phyloP scores from a whole-genome alignment of 2,113 vertebrate genomes.

The Gymnobelideus leadbeateri region DNA sequence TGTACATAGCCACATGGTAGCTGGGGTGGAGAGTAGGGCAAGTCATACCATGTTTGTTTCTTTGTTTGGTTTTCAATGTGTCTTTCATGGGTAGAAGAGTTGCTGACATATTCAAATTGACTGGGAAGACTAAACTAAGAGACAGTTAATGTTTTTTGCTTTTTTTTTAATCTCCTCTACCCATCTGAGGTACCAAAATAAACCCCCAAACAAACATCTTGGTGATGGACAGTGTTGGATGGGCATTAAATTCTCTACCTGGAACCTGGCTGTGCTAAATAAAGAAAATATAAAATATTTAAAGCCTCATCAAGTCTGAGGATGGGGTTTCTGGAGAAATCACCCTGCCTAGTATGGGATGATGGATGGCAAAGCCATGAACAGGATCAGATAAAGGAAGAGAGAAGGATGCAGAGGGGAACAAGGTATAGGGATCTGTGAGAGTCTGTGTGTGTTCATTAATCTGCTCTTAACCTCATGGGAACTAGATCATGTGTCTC shows the following conservation, averaged over 20 bases:
- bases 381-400: conserved; percentile 33
- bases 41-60: background rate
- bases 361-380: conserved; percentile 5
- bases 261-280: background rate
- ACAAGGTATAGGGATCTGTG: background rate
- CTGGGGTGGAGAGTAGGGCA: background rate
- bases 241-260: conserved; percentile 24
- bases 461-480: background rate
- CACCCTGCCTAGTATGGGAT: background rate
- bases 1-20: background rate
- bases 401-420: background rate
- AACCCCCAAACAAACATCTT: background rate
- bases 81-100: background rate
- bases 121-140: background rate
- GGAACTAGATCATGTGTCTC: background rate
- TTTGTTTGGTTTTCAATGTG: background rate
- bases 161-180: too few species aligned
- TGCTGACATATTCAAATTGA: background rate
- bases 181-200: background rate
- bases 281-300: background rate
- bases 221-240: background rate
- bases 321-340: conserved; percentile 17
- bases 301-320: background rate
- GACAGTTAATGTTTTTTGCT: background rate
- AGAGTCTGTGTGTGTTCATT: background rate